Evolutionary conservation across 2,113 vertebrate species (phyloP).

Genomic region (Urocynchramus pylzowi): DNA sequence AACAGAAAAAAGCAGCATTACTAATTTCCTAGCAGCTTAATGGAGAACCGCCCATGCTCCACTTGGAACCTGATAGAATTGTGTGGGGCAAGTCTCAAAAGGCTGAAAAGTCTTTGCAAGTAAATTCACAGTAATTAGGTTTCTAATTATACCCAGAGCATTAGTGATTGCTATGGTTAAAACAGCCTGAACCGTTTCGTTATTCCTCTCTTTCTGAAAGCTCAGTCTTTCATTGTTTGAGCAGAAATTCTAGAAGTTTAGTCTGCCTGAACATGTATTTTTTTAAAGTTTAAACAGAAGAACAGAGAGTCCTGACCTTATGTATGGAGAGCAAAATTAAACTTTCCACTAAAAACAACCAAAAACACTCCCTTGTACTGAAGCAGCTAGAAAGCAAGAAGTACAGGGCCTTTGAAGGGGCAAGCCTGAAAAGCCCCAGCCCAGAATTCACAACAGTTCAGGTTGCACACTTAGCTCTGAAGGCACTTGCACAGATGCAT

Average conservation of each 20-base stretch:
- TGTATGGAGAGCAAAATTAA: background rate
- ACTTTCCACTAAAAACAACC: background rate
- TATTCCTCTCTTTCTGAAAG: background rate
- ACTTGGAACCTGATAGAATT: background rate
- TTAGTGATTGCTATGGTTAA: background rate
- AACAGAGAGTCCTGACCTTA: background rate
- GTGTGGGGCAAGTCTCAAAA: constrained; percentile 27
- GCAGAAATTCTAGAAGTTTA: background rate
- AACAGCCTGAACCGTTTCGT: background rate
- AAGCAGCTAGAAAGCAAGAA: background rate
- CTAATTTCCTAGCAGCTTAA: background rate
- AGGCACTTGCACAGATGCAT: background rate
- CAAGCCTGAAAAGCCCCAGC: background rate
- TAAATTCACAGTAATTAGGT: constrained; percentile 48
- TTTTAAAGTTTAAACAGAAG: background rate
- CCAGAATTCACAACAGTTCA: background rate
- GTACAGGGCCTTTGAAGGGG: background rate
- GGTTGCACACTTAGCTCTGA: background rate
- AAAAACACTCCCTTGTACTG: background rate
- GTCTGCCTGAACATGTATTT: background rate
- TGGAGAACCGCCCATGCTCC: background rate
- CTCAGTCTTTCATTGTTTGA: background rate
- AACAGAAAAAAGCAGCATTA: background rate
- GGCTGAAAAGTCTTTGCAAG: constrained; percentile 19
- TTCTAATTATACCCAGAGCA: constrained; percentile 53